Evolutionary conservation across 2,113 vertebrate species (phyloP), one percentile per base, ranked within the genome.

Genomic region (Alosa alosa): DNA sequence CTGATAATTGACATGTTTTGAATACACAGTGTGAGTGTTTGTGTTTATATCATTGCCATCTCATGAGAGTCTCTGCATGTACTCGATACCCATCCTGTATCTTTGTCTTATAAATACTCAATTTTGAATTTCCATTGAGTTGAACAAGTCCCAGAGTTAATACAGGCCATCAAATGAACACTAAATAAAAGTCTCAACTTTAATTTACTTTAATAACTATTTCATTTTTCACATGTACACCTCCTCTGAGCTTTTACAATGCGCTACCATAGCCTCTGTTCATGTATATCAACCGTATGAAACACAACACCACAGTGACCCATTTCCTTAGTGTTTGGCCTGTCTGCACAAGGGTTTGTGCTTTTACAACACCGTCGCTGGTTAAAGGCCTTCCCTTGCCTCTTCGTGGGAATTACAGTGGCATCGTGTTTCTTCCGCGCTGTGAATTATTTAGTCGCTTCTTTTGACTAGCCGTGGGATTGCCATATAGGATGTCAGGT

Each of bases 371-470:
- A 78, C 72, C 6, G 31, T 39, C 72, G 39, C 72, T 39, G 72
- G 72, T 41, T 78, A 78, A 78, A 78, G 72, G 72, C 72, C 72
- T 39, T 83, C 84, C 88, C 60, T 39, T 68, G 86, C 85, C 87
- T 88, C 85, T 84, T 85, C 83, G 82, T 88, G 86, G 81, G 88
- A 87, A 47, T 88, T 78, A 86, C 68, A 8, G 25, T 78, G 88
- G 86, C 85, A 64, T 95, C 92, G 36, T 31, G 86, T 95, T 93
- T 88, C 93, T 83, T 82, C 88, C 81, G 81, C 83, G 81, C 78
- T 86, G 84, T 95, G 82, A 94, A 95, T 95, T 92, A 95, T 95
- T 95, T 89, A 95, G 78, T 17, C 83, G 55, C 45, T 50, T 68
- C 46, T 92, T 60, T 93, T 91, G 93, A 91, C 90, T 93, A 88